These are phyloP conservation scores for Menidia beryllina DNA, from an alignment of 2,113 vertebrate genomes.

Conservation along the genomic window DNA sequence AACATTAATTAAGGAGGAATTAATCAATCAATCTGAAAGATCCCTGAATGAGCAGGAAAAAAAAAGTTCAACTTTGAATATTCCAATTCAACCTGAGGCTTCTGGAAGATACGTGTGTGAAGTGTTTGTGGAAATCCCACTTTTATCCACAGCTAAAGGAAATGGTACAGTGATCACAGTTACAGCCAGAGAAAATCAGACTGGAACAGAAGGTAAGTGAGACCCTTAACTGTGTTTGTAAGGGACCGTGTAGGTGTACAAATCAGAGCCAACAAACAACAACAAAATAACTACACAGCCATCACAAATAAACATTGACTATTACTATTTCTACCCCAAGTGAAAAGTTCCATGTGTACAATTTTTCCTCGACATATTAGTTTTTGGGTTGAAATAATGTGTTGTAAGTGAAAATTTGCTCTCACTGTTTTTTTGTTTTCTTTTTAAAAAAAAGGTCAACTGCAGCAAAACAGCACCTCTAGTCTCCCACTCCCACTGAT, in stretches of 20 bases:
- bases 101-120: constrained; percentile 36
- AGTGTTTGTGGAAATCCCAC: background rate
- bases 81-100: background rate
- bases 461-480: no score
- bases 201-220: background rate
- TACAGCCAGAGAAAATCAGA: background rate
- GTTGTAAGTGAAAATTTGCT: background rate
- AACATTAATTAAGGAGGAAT: fast-evolving
- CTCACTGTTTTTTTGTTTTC: no score
- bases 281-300: no score
- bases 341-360: no score
- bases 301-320: no score
- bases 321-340: no score
- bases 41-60: fast-evolving
- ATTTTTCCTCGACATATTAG: no score
- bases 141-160: fast-evolving
- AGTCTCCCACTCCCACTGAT: fast-evolving
- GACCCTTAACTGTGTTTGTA: background rate
- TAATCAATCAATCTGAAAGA: fast-evolving
- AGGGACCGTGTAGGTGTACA: no score
- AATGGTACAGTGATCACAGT: constrained; percentile 47
- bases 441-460: no score
- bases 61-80: background rate
- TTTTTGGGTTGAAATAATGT: no score
- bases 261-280: background rate